Conservation (phyloP, 2,113 vertebrate genomes). For the Speoplatyrhinus poulsoni region DNA sequence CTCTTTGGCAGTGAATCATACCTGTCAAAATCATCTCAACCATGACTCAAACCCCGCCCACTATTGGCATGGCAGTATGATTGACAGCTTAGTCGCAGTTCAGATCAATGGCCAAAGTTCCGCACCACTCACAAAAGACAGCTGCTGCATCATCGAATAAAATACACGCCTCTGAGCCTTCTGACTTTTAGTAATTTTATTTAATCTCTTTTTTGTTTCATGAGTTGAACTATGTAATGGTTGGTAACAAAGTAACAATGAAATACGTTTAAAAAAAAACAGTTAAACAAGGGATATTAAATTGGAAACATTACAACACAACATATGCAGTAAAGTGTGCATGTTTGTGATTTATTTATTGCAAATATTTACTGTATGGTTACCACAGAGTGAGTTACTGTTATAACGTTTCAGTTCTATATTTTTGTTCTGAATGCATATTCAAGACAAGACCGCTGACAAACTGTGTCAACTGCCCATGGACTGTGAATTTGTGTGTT, state of each 20-base stretch:
- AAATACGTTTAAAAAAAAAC: too few species aligned
- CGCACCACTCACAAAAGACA: conserved; percentile 49
- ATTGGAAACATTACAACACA: too few species aligned
- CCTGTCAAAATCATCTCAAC: conserved; percentile 56
- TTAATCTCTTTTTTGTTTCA: too few species aligned
- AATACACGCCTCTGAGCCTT: conserved; percentile 37
- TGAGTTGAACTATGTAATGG: too few species aligned
- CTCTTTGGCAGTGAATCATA: conserved; percentile 30
- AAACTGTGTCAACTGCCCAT: conserved; percentile 67
- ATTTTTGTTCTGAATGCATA: background rate
- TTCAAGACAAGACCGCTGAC: conserved; percentile 62
- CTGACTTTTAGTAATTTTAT: conserved; percentile 22
- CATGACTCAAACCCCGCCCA: conserved; percentile 61
- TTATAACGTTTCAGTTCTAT: background rate
- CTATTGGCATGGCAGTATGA: conserved; percentile 53
- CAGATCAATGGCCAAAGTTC: conserved; percentile 42
- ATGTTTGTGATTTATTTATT: too few species aligned
- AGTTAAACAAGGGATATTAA: too few species aligned
- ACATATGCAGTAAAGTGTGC: too few species aligned
- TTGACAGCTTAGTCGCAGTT: conserved; percentile 61
- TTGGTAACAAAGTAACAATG: too few species aligned
- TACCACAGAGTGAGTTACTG: background rate
- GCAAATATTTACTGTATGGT: too few species aligned
- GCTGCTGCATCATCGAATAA: conserved; percentile 32
- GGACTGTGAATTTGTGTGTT: conserved; percentile 16